Evolutionary conservation across 1,140 invertebrate species (phyloP).

Genomic region (Drosophila subpulchrella): DNA sequence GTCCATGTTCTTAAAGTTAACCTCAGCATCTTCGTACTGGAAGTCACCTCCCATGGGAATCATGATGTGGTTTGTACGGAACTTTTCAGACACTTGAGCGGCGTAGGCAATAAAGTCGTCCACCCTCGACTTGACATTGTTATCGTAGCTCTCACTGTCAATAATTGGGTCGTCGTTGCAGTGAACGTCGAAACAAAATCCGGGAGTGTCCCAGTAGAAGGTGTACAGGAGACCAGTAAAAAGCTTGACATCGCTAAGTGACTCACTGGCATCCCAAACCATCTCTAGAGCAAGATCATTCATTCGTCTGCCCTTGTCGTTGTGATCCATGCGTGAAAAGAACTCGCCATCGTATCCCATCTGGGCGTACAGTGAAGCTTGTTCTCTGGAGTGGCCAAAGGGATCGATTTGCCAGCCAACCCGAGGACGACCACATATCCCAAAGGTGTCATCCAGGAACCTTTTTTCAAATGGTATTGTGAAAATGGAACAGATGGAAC

Average conservation of each 20-base stretch:
- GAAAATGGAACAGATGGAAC: not conserved
- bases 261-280: slow-evolving; percentile 87
- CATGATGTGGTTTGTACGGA: slow-evolving; percentile 91
- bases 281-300: slow-evolving; percentile 85
- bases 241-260: slow-evolving; percentile 87
- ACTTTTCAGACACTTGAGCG: slow-evolving; percentile 85
- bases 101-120: slow-evolving; percentile 86
- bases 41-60: slow-evolving; percentile 98
- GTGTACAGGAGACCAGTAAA: slow-evolving; percentile 92
- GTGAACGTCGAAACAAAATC: slow-evolving; percentile 95
- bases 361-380: slow-evolving; percentile 93
- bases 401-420: slow-evolving; percentile 98
- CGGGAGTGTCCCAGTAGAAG: slow-evolving; percentile 92
- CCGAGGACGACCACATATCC: slow-evolving; percentile 91
- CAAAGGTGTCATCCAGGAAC: slow-evolving; percentile 92
- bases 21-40: slow-evolving; percentile 93
- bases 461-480: slow-evolving; percentile 19
- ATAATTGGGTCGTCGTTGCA: slow-evolving; percentile 94
- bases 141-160: slow-evolving; percentile 90
- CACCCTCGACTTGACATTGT: slow-evolving; percentile 89
- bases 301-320: slow-evolving; percentile 90
- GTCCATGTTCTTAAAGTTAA: slow-evolving; percentile 95
- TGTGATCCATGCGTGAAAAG: slow-evolving; percentile 94
- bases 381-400: slow-evolving; percentile 95
- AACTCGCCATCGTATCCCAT: slow-evolving; percentile 95